Base-by-base conservation (phyloP, 2,888 invertebrate species). In the Hololepta plana region DNA sequence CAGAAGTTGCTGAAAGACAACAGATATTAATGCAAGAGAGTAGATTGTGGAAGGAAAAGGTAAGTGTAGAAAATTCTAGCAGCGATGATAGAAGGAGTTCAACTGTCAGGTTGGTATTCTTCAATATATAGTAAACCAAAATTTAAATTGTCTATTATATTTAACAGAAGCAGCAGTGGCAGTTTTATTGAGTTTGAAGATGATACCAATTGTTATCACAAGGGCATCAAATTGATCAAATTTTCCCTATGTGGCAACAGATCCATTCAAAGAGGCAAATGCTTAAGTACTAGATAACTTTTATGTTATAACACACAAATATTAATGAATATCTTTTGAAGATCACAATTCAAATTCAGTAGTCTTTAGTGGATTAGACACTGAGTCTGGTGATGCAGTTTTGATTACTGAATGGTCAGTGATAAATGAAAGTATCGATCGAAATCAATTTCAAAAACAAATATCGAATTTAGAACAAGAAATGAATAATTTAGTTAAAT, bases 381-480 rank as follows among this genome's bases (percentile, higher is more conserved):
- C 65, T 27, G 65, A 66, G 30, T 64, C 68, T 8, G 82, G 84
- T 1, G 72, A 77, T 35, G 47, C 74, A 24, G 55, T 82, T 1
- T 67, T 74, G 15, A 59, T 82, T 8, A 72, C 70, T 13, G 82
- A 85, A 48, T 90, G 87, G 87, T 60, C 53, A 21, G 53, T 79
- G 4, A 49, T 42, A 29, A 55, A 31, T 47, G 52, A 50, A 50
- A 30, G 38, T 27, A 34, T 29, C 15, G 52, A 53, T 33, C 31
- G 46, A n/a, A 45, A 47, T 15, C 43, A 57, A 0, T 49, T 64
- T 2, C 57, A 59, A 33, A 62, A 60, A 26, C 67, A 77, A 51
- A 49, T 81, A 3, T 57, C 57, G 20, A 62, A 63, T 32, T 63
- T 87, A 24, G 84, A 88, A 40, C 75, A 79, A 45, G 88, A 88